Base-by-base conservation (phyloP, 2,888 invertebrate species). In the Sympetrum striolatum region DNA sequence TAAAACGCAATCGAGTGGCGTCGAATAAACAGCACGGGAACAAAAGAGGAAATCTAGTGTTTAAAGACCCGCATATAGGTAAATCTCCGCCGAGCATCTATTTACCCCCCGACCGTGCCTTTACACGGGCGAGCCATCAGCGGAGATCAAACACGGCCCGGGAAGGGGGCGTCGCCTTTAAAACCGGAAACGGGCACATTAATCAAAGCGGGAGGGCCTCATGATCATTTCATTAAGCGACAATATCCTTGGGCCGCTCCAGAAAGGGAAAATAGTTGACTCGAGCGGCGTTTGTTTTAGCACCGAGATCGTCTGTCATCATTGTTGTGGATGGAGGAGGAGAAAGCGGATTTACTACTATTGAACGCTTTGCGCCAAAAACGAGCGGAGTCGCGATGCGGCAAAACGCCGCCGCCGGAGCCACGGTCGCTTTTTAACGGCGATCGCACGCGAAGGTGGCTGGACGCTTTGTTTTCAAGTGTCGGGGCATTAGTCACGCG, bases 361-460 rank as follows among this genome's bases (percentile, higher is more conserved):
- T 86, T 64, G 86, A 86, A 86, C 86, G 86, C 60, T 64, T 60
- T 86, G 60, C 86, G 60, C 37, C 82, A 82, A 82, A 82, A 82
- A 82, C 39, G 86, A 86, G 64, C 39, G 86, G 86, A 86, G 37
- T 86, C 39, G 60, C 64, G 37, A 86, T 64, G 86, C 64, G 86
- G 60, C 86, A 64, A 64, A 60, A 64, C 39, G 86, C 64, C 86
- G n/a, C 64, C 82, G 86, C n/a, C 60, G 60, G 35, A 60, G 64
- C 86, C 37, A 22, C 86, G 35, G 37, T 86, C 39, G 86, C 60
- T 86, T 86, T 86, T 86, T 86, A 86, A 86, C 39, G 86, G 86
- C 64, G 86, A 60, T 58, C 58, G 60, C 86, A 86, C 86, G 86
- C 86, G 86, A 86, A 86, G 86, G 86, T 86, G 86, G 86, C 86